Evolutionary conservation across 2,888 invertebrate species (phyloP).

Genomic region (Tethea ocularis): DNA sequence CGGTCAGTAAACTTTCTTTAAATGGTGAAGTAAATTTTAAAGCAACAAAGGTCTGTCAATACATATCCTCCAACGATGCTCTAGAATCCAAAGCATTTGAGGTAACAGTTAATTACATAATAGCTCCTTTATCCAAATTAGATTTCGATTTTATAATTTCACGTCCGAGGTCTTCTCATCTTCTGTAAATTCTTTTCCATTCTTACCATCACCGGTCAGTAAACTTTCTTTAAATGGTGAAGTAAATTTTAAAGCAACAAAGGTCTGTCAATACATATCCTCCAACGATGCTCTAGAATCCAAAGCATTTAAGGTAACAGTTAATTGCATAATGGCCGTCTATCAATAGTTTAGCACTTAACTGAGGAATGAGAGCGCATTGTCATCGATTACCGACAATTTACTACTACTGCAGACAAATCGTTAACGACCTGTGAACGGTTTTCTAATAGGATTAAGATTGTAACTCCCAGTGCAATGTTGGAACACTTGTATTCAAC

Average conservation of each 20-base stretch:
- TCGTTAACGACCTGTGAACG: conserved; percentile 37
- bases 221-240: background rate
- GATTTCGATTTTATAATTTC: too few relatives aligned
- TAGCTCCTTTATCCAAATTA: too few relatives aligned
- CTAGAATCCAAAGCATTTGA: too few relatives aligned
- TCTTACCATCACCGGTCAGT: too few relatives aligned
- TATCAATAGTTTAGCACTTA: conserved; percentile 29
- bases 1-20: background rate
- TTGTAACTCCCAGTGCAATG: conserved; percentile 21
- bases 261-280: conserved; percentile 11
- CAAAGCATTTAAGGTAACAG: conserved; percentile 30
- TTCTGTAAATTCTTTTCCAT: too few relatives aligned
- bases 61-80: too few relatives aligned
- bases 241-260: background rate
- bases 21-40: too few relatives aligned
- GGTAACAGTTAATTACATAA: too few relatives aligned
- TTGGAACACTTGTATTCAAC: background rate
- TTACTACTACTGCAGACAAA: conserved; percentile 25
- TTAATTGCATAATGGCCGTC: conserved; percentile 32
- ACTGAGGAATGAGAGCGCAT: conserved; percentile 35
- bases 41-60: too few relatives aligned
- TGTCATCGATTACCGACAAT: conserved; percentile 34
- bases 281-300: conserved; percentile 28
- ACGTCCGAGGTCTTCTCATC: too few relatives aligned
- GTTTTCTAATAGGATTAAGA: conserved; percentile 40